Conservation (phyloP, 2,888 invertebrate genomes). For the Noctuana brunneofusca region DNA sequence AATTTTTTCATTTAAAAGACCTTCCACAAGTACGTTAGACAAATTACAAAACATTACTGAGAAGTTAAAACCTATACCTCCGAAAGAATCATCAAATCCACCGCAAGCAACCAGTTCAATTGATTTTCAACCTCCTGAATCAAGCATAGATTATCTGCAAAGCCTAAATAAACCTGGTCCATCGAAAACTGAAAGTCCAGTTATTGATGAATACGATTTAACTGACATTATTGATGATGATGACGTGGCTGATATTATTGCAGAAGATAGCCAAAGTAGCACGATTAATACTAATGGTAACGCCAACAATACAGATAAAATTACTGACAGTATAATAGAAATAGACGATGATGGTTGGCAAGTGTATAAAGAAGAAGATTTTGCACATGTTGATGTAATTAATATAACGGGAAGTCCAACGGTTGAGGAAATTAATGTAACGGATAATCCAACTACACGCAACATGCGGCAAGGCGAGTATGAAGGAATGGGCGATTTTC, state of each 20-base stretch:
- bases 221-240: constrained; percentile 61
- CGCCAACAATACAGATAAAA: constrained; percentile 41
- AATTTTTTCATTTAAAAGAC: constrained; percentile 73
- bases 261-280: constrained; percentile 42
- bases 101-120: constrained; percentile 66
- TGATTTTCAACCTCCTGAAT: constrained; percentile 66
- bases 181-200: constrained; percentile 37
- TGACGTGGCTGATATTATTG: constrained; percentile 46
- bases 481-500: constrained; percentile 81
- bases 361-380: constrained; percentile 75
- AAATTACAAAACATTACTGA: constrained; percentile 63
- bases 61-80: constrained; percentile 60
- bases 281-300: constrained; percentile 48
- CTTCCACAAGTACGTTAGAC: constrained; percentile 67
- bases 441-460: constrained; percentile 46
- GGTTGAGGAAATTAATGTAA: constrained; percentile 40
- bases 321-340: constrained; percentile 48
- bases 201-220: constrained; percentile 52
- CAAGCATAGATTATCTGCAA: constrained; percentile 56
- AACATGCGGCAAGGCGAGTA: constrained; percentile 46
- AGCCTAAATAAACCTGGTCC: constrained; percentile 50
- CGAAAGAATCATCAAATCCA: constrained; percentile 50
- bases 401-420: no score
- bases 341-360: constrained; percentile 84
- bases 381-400: constrained; percentile 58